phyloP scores from a whole-genome alignment of 2,113 vertebrate genomes.

The Bufo bufo region DNA sequence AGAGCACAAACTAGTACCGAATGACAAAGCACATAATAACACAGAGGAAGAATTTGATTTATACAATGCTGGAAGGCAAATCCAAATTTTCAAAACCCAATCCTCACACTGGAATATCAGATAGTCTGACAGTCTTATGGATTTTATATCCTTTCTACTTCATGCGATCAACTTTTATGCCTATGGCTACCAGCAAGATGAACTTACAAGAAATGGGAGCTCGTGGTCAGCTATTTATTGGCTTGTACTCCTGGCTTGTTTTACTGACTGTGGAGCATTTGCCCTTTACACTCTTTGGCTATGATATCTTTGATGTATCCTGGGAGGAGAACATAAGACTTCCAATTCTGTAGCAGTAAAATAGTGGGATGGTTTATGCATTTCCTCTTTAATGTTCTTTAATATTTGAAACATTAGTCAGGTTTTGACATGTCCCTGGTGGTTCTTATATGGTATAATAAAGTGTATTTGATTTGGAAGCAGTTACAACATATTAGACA shows the following conservation, averaged over 20 bases:
- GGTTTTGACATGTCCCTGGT: background rate
- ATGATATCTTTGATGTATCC: constrained; percentile 21
- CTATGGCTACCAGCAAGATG: constrained; percentile 36
- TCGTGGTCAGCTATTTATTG: constrained; percentile 44
- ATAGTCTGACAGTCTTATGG: constrained; percentile 17
- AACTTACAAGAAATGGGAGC: constrained; percentile 10
- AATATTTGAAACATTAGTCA: constrained; percentile 46
- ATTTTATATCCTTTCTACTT: constrained; percentile 31
- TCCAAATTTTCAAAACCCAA: constrained; percentile 36
- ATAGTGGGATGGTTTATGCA: constrained; percentile 39
- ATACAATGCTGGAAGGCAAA: constrained; percentile 30
- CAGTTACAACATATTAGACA: constrained; percentile 17
- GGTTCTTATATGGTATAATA: constrained; percentile 11
- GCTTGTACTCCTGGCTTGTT: constrained; percentile 22
- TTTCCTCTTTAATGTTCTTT: constrained; percentile 21
- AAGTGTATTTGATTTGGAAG: constrained; percentile 19
- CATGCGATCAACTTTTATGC: constrained; percentile 43
- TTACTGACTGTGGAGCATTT: constrained; percentile 27
- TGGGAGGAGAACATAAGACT: constrained; percentile 41
- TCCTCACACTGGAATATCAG: background rate
- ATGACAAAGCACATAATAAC: constrained; percentile 29
- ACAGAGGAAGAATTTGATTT: constrained; percentile 43
- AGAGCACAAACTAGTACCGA: constrained; percentile 19
- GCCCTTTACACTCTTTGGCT: constrained; percentile 34
- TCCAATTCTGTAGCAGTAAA: background rate